A percentile compares a stretch with the other conserved stretches of the same genome.
phyloP scores from a whole-genome alignment of 1,140 invertebrate species.

The Lepidostoma basale region DNA sequence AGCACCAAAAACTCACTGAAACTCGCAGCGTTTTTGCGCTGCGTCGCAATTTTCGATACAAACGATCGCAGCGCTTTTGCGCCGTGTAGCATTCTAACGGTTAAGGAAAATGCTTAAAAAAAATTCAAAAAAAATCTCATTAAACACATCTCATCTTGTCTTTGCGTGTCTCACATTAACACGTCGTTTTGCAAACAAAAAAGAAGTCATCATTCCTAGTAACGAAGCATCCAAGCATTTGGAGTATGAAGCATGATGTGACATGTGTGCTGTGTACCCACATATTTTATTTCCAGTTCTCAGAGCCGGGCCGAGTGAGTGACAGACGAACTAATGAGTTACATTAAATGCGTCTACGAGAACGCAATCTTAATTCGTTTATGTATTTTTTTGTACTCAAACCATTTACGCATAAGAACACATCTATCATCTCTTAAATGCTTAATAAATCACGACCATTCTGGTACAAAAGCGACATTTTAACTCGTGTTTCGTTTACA shows the following conservation, averaged over 20 bases:
- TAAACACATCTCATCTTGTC: too few species aligned
- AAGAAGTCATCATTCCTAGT: too few species aligned
- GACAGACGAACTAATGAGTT: conserved; percentile 23
- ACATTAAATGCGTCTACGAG: conserved; percentile 20
- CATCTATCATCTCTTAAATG: conserved; percentile 12
- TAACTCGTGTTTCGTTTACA: not conserved
- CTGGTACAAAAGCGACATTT: conserved; percentile 7
- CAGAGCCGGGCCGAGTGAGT: conserved; percentile 2
- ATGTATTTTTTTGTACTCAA: conserved; percentile 2
- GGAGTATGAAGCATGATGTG: too few species aligned
- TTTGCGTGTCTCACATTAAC: too few species aligned
- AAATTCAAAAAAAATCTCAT: too few species aligned
- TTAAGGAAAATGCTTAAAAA: too few species aligned
- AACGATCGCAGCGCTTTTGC: conserved; percentile 32
- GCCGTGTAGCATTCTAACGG: too few species aligned
- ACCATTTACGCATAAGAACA: conserved; percentile 3
- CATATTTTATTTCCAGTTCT: not conserved
- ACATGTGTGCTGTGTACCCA: too few species aligned
- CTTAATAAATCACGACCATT: conserved; percentile 11
- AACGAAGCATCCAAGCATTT: too few species aligned
- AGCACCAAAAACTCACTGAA: too few species aligned
- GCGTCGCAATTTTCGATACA: conserved; percentile 16
- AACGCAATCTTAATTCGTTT: conserved; percentile 18
- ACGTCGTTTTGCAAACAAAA: too few species aligned
- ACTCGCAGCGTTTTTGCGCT: conserved; percentile 16